phyloP scores from a whole-genome alignment of 1,140 invertebrate genomes.

The Panagrolaimus sp. region DNA sequence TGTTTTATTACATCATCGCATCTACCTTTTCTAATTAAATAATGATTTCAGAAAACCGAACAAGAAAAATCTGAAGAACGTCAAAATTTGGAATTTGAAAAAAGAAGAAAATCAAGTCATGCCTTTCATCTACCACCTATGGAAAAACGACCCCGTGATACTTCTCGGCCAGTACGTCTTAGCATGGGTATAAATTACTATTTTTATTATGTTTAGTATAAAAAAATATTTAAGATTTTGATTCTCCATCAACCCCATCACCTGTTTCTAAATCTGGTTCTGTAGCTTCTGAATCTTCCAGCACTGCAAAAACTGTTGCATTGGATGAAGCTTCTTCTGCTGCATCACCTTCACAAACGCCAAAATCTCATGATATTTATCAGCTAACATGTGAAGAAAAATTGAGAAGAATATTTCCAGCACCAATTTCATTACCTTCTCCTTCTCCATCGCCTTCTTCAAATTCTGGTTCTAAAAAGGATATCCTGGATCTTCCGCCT shows the following conservation, averaged over 20 bases:
- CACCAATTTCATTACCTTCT: constrained; percentile 2
- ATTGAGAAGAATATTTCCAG: neutral
- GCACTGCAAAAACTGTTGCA: neutral
- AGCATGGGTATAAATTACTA: neutral
- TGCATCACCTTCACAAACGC: neutral
- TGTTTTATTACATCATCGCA: too few relatives aligned
- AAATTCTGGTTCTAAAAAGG: neutral
- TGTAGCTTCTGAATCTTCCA: neutral
- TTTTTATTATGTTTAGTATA: neutral
- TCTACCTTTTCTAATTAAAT: too few relatives aligned
- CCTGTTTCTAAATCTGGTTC: neutral
- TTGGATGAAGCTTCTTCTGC: neutral
- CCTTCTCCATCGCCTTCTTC: constrained; percentile 13
- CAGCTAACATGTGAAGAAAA: constrained; percentile 17
- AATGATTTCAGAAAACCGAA: constrained; percentile 28
- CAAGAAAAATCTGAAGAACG: constrained; percentile 23
- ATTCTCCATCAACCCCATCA: neutral
- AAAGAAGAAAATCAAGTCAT: constrained; percentile 13
- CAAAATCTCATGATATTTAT: neutral
- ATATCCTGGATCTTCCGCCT: neutral
- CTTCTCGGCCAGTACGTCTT: neutral
- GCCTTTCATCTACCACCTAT: neutral
- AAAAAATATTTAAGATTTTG: neutral
- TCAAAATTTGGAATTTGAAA: constrained; percentile 21
- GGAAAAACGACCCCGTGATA: constrained; percentile 4